Conservation (phyloP, 2,797 vertebrate species). For the Alouatta caraya region DNA sequence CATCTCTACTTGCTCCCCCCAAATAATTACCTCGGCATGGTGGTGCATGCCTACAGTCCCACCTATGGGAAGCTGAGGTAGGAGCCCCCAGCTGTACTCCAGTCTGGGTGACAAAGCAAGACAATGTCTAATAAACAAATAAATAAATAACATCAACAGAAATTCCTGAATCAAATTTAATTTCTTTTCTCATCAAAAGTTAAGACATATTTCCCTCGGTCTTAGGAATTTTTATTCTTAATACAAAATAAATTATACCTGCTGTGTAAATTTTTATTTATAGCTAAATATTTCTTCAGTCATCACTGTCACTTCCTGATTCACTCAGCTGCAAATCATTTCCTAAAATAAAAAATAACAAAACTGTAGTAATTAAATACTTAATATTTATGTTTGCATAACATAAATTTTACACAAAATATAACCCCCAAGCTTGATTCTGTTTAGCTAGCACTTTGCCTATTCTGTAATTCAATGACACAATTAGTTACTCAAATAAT, state of each 20-base stretch:
- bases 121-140: neutral
- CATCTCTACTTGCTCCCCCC: too few relatives aligned
- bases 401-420: constrained; percentile 7
- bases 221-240: constrained; percentile 78
- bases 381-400: constrained; percentile 13
- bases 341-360: constrained; percentile 86
- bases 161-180: constrained; percentile 80
- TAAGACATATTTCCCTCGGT: constrained; percentile 75
- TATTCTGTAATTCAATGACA: neutral
- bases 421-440: neutral
- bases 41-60: too few relatives aligned
- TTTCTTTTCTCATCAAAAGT: constrained; percentile 80
- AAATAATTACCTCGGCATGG: too few relatives aligned
- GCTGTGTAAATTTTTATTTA: constrained; percentile 66
- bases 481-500: constrained; percentile 32
- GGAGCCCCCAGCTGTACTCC: too few relatives aligned
- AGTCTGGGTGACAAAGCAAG: too few relatives aligned
- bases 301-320: constrained; percentile 95
- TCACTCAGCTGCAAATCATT: constrained; percentile 97
- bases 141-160: constrained; percentile 6
- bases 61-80: too few relatives aligned
- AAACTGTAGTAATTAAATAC: constrained; percentile 42
- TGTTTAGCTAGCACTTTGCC: neutral
- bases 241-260: constrained; percentile 82
- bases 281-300: constrained; percentile 85